These are phyloP conservation scores for Jacana jacana DNA, from an alignment of 2,113 vertebrate genomes.

Conservation along the genomic window DNA sequence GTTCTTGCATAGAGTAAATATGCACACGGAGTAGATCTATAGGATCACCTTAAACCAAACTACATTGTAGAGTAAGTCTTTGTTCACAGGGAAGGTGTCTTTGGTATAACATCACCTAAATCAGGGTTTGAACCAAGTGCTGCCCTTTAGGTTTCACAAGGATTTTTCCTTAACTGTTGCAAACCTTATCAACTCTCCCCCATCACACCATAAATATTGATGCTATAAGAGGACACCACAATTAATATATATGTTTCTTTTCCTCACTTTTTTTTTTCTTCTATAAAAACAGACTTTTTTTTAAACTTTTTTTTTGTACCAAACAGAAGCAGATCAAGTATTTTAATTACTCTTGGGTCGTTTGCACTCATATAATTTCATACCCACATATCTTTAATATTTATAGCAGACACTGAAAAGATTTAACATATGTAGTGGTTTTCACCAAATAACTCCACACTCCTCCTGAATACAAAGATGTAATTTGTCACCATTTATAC, in stretches of 20 bases:
- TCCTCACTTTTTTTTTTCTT: not conserved
- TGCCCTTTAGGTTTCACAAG: not conserved
- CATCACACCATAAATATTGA: not conserved
- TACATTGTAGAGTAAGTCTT: not conserved
- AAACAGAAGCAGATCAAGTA: constrained; percentile 67
- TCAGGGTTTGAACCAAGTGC: not conserved
- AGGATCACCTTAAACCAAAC: not conserved
- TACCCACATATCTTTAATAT: constrained; percentile 74
- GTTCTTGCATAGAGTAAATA: not conserved
- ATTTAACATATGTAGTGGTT: constrained; percentile 77
- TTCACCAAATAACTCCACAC: constrained; percentile 72
- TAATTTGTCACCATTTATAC: constrained; percentile 74
- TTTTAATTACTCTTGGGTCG: constrained; percentile 68
- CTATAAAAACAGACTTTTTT: not conserved
- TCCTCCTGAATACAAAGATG: constrained; percentile 75
- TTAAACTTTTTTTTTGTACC: not conserved
- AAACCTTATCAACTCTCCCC: not conserved
- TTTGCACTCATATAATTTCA: constrained; percentile 70
- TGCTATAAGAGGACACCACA: not conserved
- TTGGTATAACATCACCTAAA: not conserved
- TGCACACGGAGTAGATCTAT: accelerated
- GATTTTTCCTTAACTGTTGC: not conserved
- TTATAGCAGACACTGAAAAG: constrained; percentile 72
- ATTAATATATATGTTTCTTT: not conserved
- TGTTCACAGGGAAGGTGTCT: not conserved